These are phyloP conservation scores for Philereme vetulata DNA, from an alignment of 2,888 invertebrate species.

Conservation along the genomic window DNA sequence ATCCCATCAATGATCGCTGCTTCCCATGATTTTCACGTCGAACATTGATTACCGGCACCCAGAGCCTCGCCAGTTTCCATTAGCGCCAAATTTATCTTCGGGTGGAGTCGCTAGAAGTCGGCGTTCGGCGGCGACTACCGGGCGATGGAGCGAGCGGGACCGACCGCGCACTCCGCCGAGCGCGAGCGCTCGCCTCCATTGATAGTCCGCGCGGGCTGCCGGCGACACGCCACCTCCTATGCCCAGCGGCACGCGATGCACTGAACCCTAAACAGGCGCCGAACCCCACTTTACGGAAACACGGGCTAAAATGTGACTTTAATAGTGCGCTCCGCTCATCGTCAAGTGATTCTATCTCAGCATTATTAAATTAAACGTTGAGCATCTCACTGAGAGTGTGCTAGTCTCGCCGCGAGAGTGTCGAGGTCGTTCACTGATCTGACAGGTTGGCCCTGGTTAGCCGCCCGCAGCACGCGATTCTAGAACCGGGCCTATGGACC, in stretches of 20 bases:
- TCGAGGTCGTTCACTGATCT: slow-evolving; percentile 79
- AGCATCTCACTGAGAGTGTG: slow-evolving; percentile 55
- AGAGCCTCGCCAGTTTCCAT: slow-evolving; percentile 72
- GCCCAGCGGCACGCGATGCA: slow-evolving; percentile 62
- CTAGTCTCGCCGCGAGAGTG: slow-evolving; percentile 58
- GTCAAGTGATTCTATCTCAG: slow-evolving; percentile 47
- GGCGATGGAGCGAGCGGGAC: slow-evolving; percentile 60
- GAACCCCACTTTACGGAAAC: slow-evolving; percentile 55
- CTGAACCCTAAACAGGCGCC: slow-evolving; percentile 51
- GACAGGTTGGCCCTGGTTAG: slow-evolving; percentile 65
- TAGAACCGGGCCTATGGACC: slow-evolving; percentile 39
- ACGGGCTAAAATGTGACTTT: slow-evolving; percentile 63
- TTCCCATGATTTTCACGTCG: slow-evolving; percentile 69
- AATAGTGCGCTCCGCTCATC: slow-evolving; percentile 42
- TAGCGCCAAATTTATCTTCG: slow-evolving; percentile 83
- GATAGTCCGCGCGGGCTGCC: slow-evolving; percentile 75
- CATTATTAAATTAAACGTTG: slow-evolving; percentile 47
- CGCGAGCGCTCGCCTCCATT: slow-evolving; percentile 59
- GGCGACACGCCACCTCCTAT: slow-evolving; percentile 65
- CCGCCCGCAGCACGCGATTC: slow-evolving; percentile 50
- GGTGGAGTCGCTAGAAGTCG: slow-evolving; percentile 70
- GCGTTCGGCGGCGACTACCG: slow-evolving; percentile 54
- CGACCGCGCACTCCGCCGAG: slow-evolving; percentile 52
- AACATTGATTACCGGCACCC: slow-evolving; percentile 80
- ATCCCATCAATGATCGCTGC: slow-evolving; percentile 54